Percentiles rank a stretch among this genome's conserved stretches.
Conservation (phyloP, 2,113 vertebrate species). For the Rhinogobius similis region DNA sequence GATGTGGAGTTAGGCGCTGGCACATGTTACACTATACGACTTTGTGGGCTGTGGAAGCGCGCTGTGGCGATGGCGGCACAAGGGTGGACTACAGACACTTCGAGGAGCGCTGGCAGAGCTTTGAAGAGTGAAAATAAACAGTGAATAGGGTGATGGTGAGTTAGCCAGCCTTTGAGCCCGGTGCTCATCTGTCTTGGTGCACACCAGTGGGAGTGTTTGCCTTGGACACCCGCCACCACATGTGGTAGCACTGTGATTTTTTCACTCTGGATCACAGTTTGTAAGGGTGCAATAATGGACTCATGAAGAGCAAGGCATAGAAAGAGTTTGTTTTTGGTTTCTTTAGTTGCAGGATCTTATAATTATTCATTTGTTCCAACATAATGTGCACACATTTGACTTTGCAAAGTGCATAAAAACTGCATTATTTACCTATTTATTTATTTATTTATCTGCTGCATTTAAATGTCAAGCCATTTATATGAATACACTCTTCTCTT, state of each 20-base stretch:
- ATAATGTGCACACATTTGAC: background rate
- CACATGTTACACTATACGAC: slow-evolving; percentile 62
- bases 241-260: slow-evolving; percentile 84
- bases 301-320: slow-evolving; percentile 42
- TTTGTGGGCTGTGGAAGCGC: slow-evolving; percentile 77
- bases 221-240: slow-evolving; percentile 89
- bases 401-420: background rate
- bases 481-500: background rate
- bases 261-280: slow-evolving; percentile 63
- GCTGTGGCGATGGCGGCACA: slow-evolving; percentile 76
- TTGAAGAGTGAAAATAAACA: slow-evolving; percentile 95
- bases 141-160: slow-evolving; percentile 84
- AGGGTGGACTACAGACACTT: slow-evolving; percentile 82
- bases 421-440: no score
- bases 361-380: background rate
- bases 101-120: slow-evolving; percentile 83
- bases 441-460: background rate
- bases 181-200: slow-evolving; percentile 84
- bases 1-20: slow-evolving; percentile 79
- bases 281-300: slow-evolving; percentile 67
- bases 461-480: background rate
- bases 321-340: slow-evolving; percentile 34
- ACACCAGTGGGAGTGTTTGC: slow-evolving; percentile 86
- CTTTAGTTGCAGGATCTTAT: background rate
- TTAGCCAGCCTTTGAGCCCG: slow-evolving; percentile 79